These are phyloP conservation scores for Orchesellides sinensis DNA, from an alignment of 2,888 invertebrate species.

Conservation along the genomic window DNA sequence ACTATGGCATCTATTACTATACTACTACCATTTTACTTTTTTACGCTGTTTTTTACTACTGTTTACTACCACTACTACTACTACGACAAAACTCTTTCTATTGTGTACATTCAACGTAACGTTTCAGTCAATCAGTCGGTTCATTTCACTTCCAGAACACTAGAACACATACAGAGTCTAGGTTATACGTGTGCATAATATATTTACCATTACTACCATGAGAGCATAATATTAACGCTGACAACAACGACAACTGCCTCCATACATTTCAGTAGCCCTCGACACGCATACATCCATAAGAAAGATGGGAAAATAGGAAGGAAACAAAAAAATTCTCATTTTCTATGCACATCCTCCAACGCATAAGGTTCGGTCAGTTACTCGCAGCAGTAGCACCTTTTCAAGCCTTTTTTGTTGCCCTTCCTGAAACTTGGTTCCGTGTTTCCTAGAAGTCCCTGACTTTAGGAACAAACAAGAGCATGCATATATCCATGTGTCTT, in stretches of 20 bases:
- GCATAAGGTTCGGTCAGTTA: slow-evolving; percentile 43
- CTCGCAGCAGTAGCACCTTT: too few relatives aligned
- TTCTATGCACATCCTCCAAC: slow-evolving; percentile 64
- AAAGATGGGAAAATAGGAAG: slow-evolving; percentile 48
- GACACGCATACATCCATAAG: slow-evolving; percentile 1
- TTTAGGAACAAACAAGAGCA: too few relatives aligned
- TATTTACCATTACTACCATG: slow-evolving; percentile 13
- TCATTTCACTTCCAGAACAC: slow-evolving; percentile 35
- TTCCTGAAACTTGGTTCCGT: too few relatives aligned
- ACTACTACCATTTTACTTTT: neutral
- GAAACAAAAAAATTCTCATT: slow-evolving; percentile 49
- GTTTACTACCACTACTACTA: slow-evolving; percentile 18
- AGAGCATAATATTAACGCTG: neutral
- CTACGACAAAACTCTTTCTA: neutral
- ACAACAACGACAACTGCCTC: slow-evolving; percentile 14
- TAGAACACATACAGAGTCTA: slow-evolving; percentile 22
- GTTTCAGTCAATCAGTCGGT: slow-evolving; percentile 49
- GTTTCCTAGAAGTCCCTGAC: too few relatives aligned
- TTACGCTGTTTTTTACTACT: neutral
- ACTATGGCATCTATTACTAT: neutral
- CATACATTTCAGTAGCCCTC: neutral
- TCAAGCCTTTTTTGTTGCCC: too few relatives aligned
- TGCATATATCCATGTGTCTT: too few relatives aligned
- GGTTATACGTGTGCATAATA: slow-evolving; percentile 53
- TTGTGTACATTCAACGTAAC: slow-evolving; percentile 7